Conservation (phyloP, 2,888 invertebrate genomes). For the Pachycephus smyrnensis region DNA sequence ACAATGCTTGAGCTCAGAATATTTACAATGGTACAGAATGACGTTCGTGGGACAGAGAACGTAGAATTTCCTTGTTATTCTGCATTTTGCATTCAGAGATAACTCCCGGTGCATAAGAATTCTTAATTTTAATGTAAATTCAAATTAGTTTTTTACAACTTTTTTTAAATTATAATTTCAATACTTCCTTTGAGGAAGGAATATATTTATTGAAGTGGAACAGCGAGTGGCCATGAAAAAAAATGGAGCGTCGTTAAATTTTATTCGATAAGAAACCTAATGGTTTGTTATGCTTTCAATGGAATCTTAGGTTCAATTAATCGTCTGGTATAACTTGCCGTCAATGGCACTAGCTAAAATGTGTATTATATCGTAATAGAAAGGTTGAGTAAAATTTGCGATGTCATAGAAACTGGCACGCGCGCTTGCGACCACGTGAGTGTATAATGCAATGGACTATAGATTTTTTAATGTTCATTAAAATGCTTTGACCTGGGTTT, state of each 20-base stretch:
- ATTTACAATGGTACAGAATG: not conserved
- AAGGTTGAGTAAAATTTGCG: not conserved
- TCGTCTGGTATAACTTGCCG: not conserved
- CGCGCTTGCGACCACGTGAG: not conserved
- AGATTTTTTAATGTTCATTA: not conserved
- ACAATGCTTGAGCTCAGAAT: not conserved
- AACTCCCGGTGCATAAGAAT: not conserved
- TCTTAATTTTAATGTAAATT: not conserved
- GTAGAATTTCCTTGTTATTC: not conserved
- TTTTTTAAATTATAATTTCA: not conserved
- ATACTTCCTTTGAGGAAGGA: not conserved
- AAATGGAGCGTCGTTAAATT: not conserved
- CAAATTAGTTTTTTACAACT: not conserved
- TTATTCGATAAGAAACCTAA: not conserved
- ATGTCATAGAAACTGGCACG: not conserved
- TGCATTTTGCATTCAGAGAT: not conserved
- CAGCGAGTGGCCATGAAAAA: not conserved
- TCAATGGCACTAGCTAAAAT: not conserved
- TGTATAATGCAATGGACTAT: not conserved
- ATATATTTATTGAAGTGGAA: not conserved
- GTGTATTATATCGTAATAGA: not conserved
- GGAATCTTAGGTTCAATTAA: not conserved
- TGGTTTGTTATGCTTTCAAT: not conserved
- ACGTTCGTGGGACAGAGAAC: not conserved
- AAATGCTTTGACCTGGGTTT: not conserved